phyloP scores from a whole-genome alignment of 2,888 invertebrate genomes.

The Plebejus argus region DNA sequence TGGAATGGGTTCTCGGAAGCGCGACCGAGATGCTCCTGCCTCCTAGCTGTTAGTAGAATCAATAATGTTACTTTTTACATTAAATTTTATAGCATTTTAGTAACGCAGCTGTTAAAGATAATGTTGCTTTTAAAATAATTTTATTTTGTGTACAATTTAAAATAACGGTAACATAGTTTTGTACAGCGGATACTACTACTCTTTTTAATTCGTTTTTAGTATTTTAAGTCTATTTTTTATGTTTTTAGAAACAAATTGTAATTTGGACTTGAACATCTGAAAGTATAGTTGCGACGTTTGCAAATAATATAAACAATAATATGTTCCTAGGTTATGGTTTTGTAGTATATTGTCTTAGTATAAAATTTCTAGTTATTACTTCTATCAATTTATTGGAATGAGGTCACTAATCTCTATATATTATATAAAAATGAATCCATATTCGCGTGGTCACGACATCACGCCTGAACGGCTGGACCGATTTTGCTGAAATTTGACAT shows the following conservation, averaged over 20 bases:
- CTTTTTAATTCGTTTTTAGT: too few species aligned
- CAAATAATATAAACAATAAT: too few species aligned
- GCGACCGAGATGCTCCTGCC: not conserved
- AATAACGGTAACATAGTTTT: not conserved
- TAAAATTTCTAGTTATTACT: not conserved
- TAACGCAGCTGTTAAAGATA: not conserved
- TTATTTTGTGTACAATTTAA: not conserved
- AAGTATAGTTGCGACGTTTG: too few species aligned
- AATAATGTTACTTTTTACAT: not conserved
- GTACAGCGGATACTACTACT: too few species aligned
- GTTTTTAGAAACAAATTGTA: too few species aligned
- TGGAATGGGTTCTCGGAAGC: slow-evolving; percentile 3
- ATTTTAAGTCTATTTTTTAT: too few species aligned
- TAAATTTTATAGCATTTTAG: not conserved
- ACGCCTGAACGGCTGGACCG: too few species aligned
- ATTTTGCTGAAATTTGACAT: too few species aligned
- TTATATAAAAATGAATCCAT: too few species aligned
- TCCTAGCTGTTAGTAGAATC: not conserved
- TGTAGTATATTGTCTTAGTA: not conserved
- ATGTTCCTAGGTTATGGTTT: not conserved
- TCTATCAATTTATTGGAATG: not conserved
- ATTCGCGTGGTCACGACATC: too few species aligned
- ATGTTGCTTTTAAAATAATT: not conserved
- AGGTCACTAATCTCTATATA: not conserved
- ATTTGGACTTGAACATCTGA: too few species aligned